Conservation (phyloP, 2,888 invertebrate genomes). For the Cheilosia soror region DNA sequence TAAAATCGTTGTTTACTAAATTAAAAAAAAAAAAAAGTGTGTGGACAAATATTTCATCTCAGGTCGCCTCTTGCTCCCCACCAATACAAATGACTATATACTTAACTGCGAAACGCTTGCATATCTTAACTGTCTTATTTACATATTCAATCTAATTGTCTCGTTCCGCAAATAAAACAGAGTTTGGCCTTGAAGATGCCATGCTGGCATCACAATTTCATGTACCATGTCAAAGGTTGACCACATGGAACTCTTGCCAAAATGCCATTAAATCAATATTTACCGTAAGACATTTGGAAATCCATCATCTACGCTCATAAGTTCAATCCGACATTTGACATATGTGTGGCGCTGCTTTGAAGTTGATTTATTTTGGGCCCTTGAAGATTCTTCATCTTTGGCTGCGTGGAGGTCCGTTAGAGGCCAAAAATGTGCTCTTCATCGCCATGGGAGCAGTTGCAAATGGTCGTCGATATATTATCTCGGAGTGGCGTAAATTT, state of each 20-base stretch:
- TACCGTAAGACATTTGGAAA: constrained; percentile 2
- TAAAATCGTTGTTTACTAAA: neutral
- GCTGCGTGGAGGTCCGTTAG: neutral
- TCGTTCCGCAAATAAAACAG: neutral
- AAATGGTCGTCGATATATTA: constrained; percentile 6
- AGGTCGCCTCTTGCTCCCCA: too few relatives aligned
- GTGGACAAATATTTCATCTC: neutral
- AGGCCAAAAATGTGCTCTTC: neutral
- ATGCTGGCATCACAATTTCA: constrained; percentile 9
- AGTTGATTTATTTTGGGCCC: neutral
- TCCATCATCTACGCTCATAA: neutral
- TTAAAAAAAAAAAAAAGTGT: neutral
- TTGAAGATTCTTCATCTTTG: neutral
- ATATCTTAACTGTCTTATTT: constrained; percentile 6
- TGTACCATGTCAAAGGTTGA: constrained; percentile 4
- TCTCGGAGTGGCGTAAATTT: constrained; percentile 28
- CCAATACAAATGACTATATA: too few relatives aligned
- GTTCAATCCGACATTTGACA: neutral
- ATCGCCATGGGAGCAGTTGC: neutral
- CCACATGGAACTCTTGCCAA: constrained; percentile 16
- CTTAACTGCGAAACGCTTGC: neutral
- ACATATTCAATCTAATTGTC: constrained; percentile 14
- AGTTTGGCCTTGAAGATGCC: constrained; percentile 8
- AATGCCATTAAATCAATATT: constrained; percentile 26
- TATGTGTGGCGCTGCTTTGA: neutral